A percentile compares a stretch with the other conserved stretches of the same genome.
Evolutionary conservation across 2,113 vertebrate genomes (phyloP).

Genomic region (Callospermophilus lateralis): DNA sequence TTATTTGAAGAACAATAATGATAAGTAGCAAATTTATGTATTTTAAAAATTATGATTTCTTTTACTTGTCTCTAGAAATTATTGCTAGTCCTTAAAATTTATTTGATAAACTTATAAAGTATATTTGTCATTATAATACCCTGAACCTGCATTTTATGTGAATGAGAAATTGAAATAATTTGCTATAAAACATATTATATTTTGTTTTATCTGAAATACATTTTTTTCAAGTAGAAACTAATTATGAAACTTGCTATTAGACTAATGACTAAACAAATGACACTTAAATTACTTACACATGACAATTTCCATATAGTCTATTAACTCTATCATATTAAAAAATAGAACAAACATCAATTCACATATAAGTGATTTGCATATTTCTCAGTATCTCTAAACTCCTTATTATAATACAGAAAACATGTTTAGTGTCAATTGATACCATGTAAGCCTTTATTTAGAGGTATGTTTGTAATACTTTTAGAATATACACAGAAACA

Average conservation of each 20-base stretch:
- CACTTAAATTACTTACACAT: not conserved
- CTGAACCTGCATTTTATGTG: not conserved
- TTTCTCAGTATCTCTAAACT: not conserved
- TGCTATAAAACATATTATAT: not conserved
- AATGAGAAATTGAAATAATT: slow-evolving; percentile 26
- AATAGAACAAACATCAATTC: not conserved
- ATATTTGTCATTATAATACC: not conserved
- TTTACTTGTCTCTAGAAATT: not conserved
- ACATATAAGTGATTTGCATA: not conserved
- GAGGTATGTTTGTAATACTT: not conserved
- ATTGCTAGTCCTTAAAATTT: not conserved
- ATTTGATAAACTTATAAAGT: not conserved
- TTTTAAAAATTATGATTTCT: not conserved
- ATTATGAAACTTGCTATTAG: not conserved
- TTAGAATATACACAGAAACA: not conserved
- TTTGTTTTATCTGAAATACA: not conserved
- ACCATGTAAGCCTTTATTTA: not conserved
- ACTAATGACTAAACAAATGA: not conserved
- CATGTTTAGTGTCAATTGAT: not conserved
- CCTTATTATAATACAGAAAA: slow-evolving; percentile 6
- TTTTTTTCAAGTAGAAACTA: not conserved
- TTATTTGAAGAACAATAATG: not conserved
- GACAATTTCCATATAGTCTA: not conserved
- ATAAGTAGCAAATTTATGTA: not conserved
- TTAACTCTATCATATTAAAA: not conserved